Conservation (phyloP, 2,888 invertebrate species). For the Eurois occulta region DNA sequence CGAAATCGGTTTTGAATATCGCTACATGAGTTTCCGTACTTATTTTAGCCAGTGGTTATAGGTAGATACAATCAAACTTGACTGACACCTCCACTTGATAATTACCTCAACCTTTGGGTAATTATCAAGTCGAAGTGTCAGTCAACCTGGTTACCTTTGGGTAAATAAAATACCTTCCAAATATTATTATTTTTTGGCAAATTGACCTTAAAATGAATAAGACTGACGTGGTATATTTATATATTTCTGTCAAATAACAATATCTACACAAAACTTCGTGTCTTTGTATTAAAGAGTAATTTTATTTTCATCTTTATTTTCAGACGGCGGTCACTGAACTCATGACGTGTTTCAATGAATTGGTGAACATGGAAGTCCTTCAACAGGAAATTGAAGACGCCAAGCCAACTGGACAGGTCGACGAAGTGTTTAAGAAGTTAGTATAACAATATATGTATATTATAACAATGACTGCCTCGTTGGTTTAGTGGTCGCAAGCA, state of each 20-base stretch:
- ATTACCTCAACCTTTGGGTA: background rate
- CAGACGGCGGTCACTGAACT: constrained; percentile 86
- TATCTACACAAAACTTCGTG: background rate
- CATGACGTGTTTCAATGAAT: constrained; percentile 88
- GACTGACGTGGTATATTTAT: background rate
- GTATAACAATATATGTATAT: constrained; percentile 40
- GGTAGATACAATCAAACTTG: constrained; percentile 4
- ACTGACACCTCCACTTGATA: background rate
- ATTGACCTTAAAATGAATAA: background rate
- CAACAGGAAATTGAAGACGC: constrained; percentile 92
- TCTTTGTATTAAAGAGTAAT: background rate
- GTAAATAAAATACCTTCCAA: background rate
- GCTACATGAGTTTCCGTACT: background rate
- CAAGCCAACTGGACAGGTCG: constrained; percentile 92
- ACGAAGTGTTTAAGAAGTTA: constrained; percentile 92
- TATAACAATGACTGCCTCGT: background rate
- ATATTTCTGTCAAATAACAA: background rate
- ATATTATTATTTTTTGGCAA: background rate
- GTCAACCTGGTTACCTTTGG: background rate
- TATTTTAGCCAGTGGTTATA: background rate
- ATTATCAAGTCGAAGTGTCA: too few species aligned
- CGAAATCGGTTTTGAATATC: background rate
- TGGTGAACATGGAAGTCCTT: constrained; percentile 91
- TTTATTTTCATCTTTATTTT: constrained; percentile 42
- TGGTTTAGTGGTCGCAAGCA: too few species aligned